Evolutionary conservation across 2,888 invertebrate species (phyloP).

Genomic region (Cataglyphis rosenhaueri): DNA sequence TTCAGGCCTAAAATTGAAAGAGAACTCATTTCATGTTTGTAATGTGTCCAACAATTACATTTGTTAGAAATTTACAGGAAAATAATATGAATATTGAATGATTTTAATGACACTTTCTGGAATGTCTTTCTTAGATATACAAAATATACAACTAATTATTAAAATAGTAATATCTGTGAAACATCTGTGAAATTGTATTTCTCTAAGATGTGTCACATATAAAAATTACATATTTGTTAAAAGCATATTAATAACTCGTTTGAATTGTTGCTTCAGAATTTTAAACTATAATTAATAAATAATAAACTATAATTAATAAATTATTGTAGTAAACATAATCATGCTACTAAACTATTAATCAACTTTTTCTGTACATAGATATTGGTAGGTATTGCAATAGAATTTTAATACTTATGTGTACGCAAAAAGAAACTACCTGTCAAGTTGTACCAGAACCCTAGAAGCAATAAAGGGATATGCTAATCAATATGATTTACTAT

Average conservation of each 20-base stretch:
- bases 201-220: constrained; percentile 16
- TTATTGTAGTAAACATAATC: constrained; percentile 41
- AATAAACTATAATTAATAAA: constrained; percentile 17
- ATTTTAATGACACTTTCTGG: background rate
- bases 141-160: background rate
- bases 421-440: constrained; percentile 75
- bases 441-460: constrained; percentile 82
- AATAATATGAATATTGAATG: background rate
- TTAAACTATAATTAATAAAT: constrained; percentile 7
- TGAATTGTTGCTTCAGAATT: constrained; percentile 24
- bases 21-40: constrained; percentile 52
- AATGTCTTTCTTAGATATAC: background rate
- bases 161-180: constrained; percentile 1
- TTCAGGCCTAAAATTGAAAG: constrained; percentile 58
- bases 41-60: constrained; percentile 22
- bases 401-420: constrained; percentile 45
- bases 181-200: constrained; percentile 9
- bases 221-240: constrained; percentile 12
- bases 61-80: background rate
- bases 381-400: constrained; percentile 54
- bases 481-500: constrained; percentile 60
- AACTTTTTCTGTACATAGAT: constrained; percentile 26
- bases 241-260: background rate
- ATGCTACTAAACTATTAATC: constrained; percentile 37
- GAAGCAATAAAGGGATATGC: constrained; percentile 78